Base-by-base conservation (phyloP, 2,888 invertebrate species). In the Mesorhabditis spiculigera region DNA sequence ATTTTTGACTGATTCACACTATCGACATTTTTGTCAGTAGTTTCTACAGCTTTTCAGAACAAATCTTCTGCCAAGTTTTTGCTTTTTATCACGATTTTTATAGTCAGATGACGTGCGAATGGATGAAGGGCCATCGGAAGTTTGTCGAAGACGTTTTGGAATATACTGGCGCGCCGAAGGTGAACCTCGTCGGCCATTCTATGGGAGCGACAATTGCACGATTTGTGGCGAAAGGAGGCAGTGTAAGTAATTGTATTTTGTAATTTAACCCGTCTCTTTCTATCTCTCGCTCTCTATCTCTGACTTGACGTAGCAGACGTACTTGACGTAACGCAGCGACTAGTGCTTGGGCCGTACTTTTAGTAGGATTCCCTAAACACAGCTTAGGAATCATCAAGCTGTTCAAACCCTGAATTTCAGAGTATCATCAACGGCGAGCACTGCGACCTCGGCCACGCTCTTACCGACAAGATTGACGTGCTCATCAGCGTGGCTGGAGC, bases 131-230 rank as follows among this genome's bases (percentile, higher is more conserved):
- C 3, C 73, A 75, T 62, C 74, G 79, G 10, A 68, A 73, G 4
- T 77, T 79, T 65, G 62, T 78, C 42, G 81, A 79, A 66, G 73
- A 74, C 8, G 73, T 81, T 28, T 66, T 81, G 5, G 70, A 73
- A 8, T 81, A 81, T 71, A 80, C 79, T 0, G 72, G 73, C n/a
- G 62, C 73, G 5, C 16, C 10, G 4, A 71, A 76, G 44, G 65
- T 81, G 8, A 75, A 77, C 69, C 72, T 81, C 63, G 70, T 81
- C 42, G 78, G 73, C 10, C 81, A 81, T 66, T 80, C 79, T 5
- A 81, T 81, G 81, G 81, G 81, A 28, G 81, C 77, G 2, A 75
- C 77, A 16, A 69, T 78, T 43, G 79, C 78, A 4, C 64, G 81
- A 28, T 70, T 68, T n/a, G 72, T 74, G 5, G 72, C 78, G 41